These are phyloP conservation scores for Tyria jacobaeae DNA, from an alignment of 2,888 invertebrate species.

Conservation along the genomic window DNA sequence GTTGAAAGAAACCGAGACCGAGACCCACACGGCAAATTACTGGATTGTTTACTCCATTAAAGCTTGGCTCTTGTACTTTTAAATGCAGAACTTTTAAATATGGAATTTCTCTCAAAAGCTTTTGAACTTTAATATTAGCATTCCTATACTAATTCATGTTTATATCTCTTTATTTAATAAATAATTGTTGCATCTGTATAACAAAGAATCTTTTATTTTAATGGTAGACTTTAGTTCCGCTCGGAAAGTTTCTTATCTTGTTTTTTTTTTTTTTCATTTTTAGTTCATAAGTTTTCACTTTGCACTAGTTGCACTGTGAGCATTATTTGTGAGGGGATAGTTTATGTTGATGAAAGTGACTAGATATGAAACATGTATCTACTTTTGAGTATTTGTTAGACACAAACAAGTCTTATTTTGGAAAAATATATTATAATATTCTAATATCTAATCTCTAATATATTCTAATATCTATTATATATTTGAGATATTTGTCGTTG, in stretches of 20 bases:
- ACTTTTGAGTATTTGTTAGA: no score
- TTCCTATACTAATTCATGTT: not conserved
- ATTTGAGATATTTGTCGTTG: no score
- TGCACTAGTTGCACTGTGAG: constrained; percentile 24
- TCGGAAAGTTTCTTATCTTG: constrained; percentile 39
- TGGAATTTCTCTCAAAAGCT: no score
- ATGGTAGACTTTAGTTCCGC: constrained; percentile 41
- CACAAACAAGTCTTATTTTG: no score
- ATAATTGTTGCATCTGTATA: constrained; percentile 50
- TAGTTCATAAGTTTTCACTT: constrained; percentile 27
- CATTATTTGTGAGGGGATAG: constrained; percentile 13
- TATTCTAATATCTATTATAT: no score
- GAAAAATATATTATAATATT: no score
- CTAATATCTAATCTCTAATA: no score
- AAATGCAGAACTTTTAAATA: no score
- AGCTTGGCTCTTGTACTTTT: no score
- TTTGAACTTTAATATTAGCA: not conserved
- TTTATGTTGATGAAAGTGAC: not conserved
- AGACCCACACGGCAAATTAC: no score
- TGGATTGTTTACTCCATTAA: no score
- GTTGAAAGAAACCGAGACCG: no score
- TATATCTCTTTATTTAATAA: constrained; percentile 34
- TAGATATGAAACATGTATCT: not conserved
- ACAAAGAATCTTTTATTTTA: constrained; percentile 59
- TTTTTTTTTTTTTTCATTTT: constrained; percentile 46